Evolutionary conservation across 2,113 vertebrate species (phyloP), one percentile per base, ranked within the genome.

Genomic region (Sylvia atricapilla): DNA sequence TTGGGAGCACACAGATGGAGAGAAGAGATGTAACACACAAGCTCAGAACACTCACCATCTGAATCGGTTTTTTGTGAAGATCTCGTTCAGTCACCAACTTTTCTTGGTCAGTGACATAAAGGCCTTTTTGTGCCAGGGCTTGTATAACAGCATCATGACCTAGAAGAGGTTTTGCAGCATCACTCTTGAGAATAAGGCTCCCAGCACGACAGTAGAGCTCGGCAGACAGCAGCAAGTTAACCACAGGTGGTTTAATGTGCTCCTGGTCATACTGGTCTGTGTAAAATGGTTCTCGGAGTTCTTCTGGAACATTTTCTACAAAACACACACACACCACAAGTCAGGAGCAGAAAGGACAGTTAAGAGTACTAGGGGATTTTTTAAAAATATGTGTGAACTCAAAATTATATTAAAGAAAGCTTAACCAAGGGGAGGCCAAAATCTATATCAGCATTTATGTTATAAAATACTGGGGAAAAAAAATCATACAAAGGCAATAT

Each of bases 181-280:
- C 98, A 20, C 98, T 99, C 97, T 98, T 99, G 84, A 99, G 98
- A 93, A 99, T 99, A 96, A 99, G 98, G 96, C 98, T 99, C 58
- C 99, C 99, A 24, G 99, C 99, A 59, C 99, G 98, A 96, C 99
- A 99, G 98, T 99, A 99, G 73, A 99, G 98, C 87, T 99, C 99
- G 1, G 99, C 99, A 8, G 99, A 99, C 23, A 99, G 98, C 67
- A 99, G 98, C 96, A 99, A 98, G 91, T 98, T 98, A 55, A 98
- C 98, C 87, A 99, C 98, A 5, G 99, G 99, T 15, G 99, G 99
- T 92, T 99, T 99, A 91, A 99, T 98, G 96, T 99, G 99, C 96
- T 99, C 99, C 95, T 99, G 99, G 68, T 99, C 99, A 79, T 99
- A 99, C 97, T 99, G 99, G 97, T 99, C 99, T 13, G 98, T 99